Base-by-base conservation (phyloP, 1,140 invertebrate species). In the Drosophila triauraria region DNA sequence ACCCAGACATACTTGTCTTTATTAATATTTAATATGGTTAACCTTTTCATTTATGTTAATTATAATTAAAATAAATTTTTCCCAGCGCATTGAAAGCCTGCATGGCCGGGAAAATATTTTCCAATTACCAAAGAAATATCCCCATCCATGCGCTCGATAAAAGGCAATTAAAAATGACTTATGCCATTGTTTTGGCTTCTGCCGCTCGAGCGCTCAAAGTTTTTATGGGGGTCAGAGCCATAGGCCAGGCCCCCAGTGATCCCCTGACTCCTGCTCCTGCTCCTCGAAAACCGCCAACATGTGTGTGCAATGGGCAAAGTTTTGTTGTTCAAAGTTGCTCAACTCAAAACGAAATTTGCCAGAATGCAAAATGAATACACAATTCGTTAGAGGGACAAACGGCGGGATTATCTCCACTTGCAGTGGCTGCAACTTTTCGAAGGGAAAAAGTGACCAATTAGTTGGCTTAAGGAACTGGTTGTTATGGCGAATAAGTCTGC, bases 131-230 rank as follows among this genome's bases (percentile, higher is more conserved):
- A 72, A 46, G 68, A 79, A 79, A 79, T 74, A 72, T 51, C 40
- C 54, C 54, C 53, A 79, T 79, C 65, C 76, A 59, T 74, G 42
- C 42, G 69, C 77, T 80, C 78, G 70, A 80, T 75, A 80, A 80
- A 75, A 80, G 78, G 69, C 78, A 80, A 80, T 80, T 80, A 80
- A 80, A 80, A 75, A 79, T 68, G 78, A 80, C 69, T 68, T 80
- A 61, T 80, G 77, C 46, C 68, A 74, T 74, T 74, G 70, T 74
- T 74, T 74, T 72, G 69, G 69, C 67, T 72, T 72, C 46, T 50
- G 53, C 44, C 23, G 67, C 30, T 44, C 30, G 46, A 46, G 47
- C 38, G 46, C 46, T 60, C 46, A 72, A 74, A 51, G 30, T 74
- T 74, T 72, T 72, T 51, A 74, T 74, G 38, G 35, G 70, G 70